phyloP scores from a whole-genome alignment of 2,888 invertebrate genomes.

The Ormyrus labotus region DNA sequence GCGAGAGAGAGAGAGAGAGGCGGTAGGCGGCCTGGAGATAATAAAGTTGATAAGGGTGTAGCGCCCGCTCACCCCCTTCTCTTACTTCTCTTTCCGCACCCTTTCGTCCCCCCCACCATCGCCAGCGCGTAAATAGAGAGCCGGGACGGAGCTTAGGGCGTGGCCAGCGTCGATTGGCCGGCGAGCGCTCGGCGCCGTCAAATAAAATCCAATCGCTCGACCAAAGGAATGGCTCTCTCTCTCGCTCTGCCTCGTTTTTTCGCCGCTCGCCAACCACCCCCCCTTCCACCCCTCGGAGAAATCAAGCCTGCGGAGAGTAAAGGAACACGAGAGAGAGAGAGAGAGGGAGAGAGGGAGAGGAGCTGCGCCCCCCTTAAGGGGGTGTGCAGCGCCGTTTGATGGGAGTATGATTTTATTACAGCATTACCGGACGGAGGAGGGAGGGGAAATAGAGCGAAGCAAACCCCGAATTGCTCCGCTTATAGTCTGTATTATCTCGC shows the following conservation, averaged over 20 bases:
- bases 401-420: conserved; percentile 76
- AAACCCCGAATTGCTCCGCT: conserved; percentile 74
- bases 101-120: conserved; percentile 14
- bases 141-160: conserved; percentile 65
- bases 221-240: conserved; percentile 70
- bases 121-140: conserved; percentile 36
- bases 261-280: conserved; percentile 28
- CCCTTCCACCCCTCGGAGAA: conserved; percentile 13
- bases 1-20: background rate
- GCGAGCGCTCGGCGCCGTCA: conserved; percentile 70
- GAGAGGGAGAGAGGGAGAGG: conserved; percentile 30
- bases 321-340: conserved; percentile 68
- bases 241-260: conserved; percentile 9
- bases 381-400: conserved; percentile 71
- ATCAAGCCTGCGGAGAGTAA: conserved; percentile 53
- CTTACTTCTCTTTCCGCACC: conserved; percentile 31
- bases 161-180: conserved; percentile 72
- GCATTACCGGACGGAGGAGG: conserved; percentile 68
- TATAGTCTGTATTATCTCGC: conserved; percentile 75
- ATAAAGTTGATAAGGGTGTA: conserved; percentile 76
- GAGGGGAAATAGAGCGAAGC: conserved; percentile 63
- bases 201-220: conserved; percentile 76
- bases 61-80: conserved; percentile 59
- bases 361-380: conserved; percentile 61
- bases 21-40: conserved; percentile 68